Evolutionary conservation across 2,888 invertebrate species (phyloP).

Genomic region (Oscheius sp.): DNA sequence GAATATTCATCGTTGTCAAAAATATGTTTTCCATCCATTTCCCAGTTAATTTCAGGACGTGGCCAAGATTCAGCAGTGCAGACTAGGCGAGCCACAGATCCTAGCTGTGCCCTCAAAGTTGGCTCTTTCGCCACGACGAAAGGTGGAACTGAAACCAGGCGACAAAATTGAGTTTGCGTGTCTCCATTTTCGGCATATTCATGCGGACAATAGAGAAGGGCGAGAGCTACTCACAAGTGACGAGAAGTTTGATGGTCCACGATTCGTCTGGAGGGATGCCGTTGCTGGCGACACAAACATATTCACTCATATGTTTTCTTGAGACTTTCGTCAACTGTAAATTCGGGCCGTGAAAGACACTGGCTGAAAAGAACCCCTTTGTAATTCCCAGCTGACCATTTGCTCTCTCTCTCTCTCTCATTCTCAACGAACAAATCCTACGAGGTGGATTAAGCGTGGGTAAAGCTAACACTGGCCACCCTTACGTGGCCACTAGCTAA

Average conservation of each 20-base stretch:
- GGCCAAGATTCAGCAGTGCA: conserved; percentile 69
- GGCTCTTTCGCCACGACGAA: conserved; percentile 61
- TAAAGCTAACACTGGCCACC: conserved; percentile 31
- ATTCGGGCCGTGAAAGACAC: conserved; percentile 64
- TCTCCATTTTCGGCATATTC: no score
- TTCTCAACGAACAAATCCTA: no score
- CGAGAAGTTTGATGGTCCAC: conserved; percentile 69
- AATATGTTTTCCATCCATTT: conserved; percentile 59
- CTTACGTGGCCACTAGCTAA: conserved; percentile 19
- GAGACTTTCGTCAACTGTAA: conserved; percentile 62
- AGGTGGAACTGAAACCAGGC: conserved; percentile 63
- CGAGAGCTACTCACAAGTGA: conserved; percentile 66
- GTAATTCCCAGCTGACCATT: conserved; percentile 13
- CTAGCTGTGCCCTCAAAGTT: conserved; percentile 39
- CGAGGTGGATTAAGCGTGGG: conserved; percentile 34
- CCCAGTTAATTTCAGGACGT: conserved; percentile 64
- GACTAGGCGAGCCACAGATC: conserved; percentile 45
- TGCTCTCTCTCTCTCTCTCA: background rate
- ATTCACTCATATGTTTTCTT: conserved; percentile 69
- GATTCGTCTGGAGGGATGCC: conserved; percentile 69
- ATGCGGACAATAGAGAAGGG: no score
- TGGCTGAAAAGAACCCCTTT: conserved; percentile 54
- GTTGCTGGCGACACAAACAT: conserved; percentile 69
- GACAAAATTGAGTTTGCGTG: no score
- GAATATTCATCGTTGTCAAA: conserved; percentile 59